Conservation (phyloP, 2,113 vertebrate species). For the Fregata magnificens region DNA sequence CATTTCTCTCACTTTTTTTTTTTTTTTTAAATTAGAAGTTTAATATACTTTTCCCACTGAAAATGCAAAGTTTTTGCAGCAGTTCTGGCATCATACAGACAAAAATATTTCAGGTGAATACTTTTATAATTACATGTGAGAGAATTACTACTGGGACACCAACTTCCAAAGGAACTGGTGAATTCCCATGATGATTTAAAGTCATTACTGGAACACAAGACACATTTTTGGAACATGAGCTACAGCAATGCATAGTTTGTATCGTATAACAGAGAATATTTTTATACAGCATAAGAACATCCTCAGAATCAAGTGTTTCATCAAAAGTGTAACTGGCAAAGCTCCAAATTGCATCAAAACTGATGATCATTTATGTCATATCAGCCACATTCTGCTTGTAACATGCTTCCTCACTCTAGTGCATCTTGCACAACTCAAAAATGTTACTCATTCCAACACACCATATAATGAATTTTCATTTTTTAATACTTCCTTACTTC, state of each 20-base stretch:
- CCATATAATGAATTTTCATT: background rate
- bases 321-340: background rate
- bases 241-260: background rate
- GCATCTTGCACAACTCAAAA: background rate
- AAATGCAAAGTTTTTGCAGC: background rate
- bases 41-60: background rate
- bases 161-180: background rate
- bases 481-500: background rate
- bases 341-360: background rate
- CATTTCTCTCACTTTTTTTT: background rate
- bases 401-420: background rate
- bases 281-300: background rate
- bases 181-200: background rate
- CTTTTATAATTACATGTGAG: background rate
- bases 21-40: background rate
- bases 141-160: background rate
- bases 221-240: background rate
- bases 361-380: background rate
- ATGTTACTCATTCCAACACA: background rate
- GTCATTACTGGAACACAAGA: background rate
- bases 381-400: background rate
- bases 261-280: background rate
- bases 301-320: background rate
- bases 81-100: background rate
- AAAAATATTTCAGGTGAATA: background rate